These are phyloP conservation scores for Drosophila atroscutellata DNA, from an alignment of 2,888 invertebrate genomes.

Conservation along the genomic window DNA sequence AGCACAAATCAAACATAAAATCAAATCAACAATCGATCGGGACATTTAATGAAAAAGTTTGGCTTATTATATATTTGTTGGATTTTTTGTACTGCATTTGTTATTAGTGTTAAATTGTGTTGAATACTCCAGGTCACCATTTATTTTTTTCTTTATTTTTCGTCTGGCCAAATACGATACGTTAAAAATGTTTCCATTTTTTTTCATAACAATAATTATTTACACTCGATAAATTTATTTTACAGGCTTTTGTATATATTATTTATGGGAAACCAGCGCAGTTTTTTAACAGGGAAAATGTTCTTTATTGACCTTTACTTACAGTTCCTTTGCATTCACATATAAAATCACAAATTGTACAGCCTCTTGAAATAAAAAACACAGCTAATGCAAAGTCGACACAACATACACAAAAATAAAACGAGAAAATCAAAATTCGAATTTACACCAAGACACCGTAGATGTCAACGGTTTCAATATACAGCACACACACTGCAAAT, in stretches of 20 bases:
- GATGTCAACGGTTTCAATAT: conserved; percentile 51
- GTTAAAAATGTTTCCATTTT: not conserved
- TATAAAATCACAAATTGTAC: conserved; percentile 30
- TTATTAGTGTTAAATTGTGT: conserved; percentile 16
- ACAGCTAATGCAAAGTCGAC: conserved; percentile 17
- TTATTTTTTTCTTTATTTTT: not conserved
- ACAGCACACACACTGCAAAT: conserved; percentile 56
- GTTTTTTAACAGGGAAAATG: conserved; percentile 2
- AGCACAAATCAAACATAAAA: conserved; percentile 50
- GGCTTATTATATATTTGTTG: conserved; percentile 4
- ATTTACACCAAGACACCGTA: conserved; percentile 33
- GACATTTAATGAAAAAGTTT: conserved; percentile 67
- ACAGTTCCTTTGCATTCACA: conserved; percentile 47
- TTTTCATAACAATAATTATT: not conserved
- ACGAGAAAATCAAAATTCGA: conserved; percentile 21
- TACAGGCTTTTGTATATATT: conserved; percentile 2
- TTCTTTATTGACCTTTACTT: conserved; percentile 46
- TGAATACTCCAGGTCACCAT: conserved; percentile 3
- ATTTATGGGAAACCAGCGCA: conserved; percentile 13
- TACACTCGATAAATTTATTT: conserved; percentile 5
- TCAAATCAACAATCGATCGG: conserved; percentile 69
- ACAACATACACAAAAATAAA: conserved; percentile 25
- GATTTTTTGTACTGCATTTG: conserved; percentile 8
- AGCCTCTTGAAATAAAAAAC: conserved; percentile 26
- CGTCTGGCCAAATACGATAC: not conserved